Conservation (phyloP, 2,888 invertebrate genomes). For the Rhynchonema sp. region DNA sequence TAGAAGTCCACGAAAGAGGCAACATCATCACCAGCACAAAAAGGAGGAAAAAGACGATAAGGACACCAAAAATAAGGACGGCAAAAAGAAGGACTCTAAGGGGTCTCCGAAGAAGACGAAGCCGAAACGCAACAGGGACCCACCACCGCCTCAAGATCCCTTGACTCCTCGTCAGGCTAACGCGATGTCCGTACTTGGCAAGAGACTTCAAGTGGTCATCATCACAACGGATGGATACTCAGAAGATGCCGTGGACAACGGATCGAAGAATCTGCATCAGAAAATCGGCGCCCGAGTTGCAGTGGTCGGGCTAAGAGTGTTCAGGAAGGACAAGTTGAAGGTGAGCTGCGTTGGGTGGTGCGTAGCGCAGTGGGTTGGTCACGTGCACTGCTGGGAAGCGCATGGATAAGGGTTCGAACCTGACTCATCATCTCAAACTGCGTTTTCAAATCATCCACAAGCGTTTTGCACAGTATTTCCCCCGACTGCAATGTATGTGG, state of each 20-base stretch:
- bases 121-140: background rate
- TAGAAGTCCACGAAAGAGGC: background rate
- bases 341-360: no score
- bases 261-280: conserved; percentile 18
- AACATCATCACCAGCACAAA: background rate
- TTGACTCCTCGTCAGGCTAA: background rate
- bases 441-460: no score
- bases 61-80: background rate
- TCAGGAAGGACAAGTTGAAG: background rate
- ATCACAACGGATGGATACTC: conserved; percentile 21
- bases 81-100: no score
- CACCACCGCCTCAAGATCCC: background rate
- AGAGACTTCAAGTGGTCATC: conserved; percentile 14
- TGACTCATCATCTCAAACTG: no score
- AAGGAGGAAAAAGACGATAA: background rate
- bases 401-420: no score
- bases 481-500: no score
- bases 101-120: background rate
- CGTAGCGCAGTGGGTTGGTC: no score
- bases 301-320: conserved; percentile 5
- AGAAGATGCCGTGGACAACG: conserved; percentile 19
- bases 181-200: background rate
- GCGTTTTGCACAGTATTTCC: no score
- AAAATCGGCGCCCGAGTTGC: conserved; percentile 17
- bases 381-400: no score